Evolutionary conservation across 2,888 invertebrate genomes (phyloP), one percentile per base, ranked within the genome.

Genomic region (Amiota minor): DNA sequence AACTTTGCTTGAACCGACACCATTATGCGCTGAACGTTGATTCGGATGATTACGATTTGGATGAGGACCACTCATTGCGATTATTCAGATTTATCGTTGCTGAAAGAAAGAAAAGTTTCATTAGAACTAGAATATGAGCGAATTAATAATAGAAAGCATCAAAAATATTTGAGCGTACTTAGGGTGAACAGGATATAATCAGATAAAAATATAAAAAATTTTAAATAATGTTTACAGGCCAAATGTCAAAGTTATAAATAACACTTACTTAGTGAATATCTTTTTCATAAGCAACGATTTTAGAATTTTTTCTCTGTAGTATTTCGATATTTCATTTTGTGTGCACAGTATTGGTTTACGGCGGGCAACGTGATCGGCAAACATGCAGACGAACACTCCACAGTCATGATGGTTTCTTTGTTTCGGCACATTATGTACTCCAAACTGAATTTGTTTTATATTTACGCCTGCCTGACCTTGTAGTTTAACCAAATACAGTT

Each of bases 1-100:
- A 92, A 98, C 95, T 92, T 96, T 96, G 90, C 23, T 53, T 6
- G 53, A 12, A 35, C 35, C 23, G 11, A 65, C 35, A 11, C 9
- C 16, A n/a, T 76, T 80, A 73, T 46, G 71, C 9, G 55, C 9
- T 12, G 23, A 20, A 49, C 64, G 47, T 12, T 11, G 46, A 46
- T 64, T 45, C 46, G 35, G 35, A 1, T 64, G 14, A 64, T 45
- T 45, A 45, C 14, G 8, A 16, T 45, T 14, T 16, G 82, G 68
- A 16, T 61, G 49, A 71, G 1, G n/a, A 16, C 14, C 9, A 14
- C 53, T 53, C 53, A 16, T 14, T 53, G 9, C 2, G 53, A 8
- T 12, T 53, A 16, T 9, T 53, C 53, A 53, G 53, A 53, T 53
- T 16, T 53, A 53, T 53, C 16, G 53, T 53, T 53, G 14, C n/a